Conservation (phyloP, 2,888 invertebrate genomes). For the Sicus ferrugineus region DNA sequence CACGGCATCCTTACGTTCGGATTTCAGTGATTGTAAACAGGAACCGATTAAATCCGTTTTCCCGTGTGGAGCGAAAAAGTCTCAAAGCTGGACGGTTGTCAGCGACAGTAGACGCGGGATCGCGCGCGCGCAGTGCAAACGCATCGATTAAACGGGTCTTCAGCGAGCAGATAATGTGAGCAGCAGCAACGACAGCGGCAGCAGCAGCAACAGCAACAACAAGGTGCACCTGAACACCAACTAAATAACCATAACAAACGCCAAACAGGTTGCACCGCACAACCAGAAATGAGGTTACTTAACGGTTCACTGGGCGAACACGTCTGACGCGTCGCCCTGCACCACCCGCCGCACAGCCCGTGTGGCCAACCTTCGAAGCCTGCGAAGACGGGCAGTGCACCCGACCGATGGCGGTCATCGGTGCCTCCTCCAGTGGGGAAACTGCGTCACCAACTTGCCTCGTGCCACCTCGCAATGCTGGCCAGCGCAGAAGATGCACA, state of each 20-base stretch:
- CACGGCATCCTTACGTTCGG: background rate
- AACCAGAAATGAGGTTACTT: conserved; percentile 47
- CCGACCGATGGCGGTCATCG: no score
- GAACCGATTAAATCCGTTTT: background rate
- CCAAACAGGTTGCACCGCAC: conserved; percentile 13
- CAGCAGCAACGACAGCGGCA: conserved; percentile 15
- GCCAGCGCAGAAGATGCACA: conserved; percentile 16
- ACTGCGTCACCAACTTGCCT: conserved; percentile 7
- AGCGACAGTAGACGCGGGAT: background rate
- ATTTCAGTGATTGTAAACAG: background rate
- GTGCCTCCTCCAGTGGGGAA: no score
- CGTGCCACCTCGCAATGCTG: background rate
- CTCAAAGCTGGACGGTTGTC: background rate
- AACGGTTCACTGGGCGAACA: conserved; percentile 46
- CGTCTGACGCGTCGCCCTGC: conserved; percentile 15
- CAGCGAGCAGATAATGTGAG: conserved; percentile 1
- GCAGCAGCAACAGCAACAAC: conserved; percentile 1
- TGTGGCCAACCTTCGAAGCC: background rate
- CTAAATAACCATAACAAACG: background rate
- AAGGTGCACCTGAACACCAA: background rate
- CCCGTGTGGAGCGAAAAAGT: background rate
- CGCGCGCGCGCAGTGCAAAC: background rate
- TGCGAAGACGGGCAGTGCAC: background rate
- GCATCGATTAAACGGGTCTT: background rate
- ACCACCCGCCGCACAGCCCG: background rate